Base-by-base conservation (phyloP, 92 coral and sea anemone species). In the Siderastrea siderea region DNA sequence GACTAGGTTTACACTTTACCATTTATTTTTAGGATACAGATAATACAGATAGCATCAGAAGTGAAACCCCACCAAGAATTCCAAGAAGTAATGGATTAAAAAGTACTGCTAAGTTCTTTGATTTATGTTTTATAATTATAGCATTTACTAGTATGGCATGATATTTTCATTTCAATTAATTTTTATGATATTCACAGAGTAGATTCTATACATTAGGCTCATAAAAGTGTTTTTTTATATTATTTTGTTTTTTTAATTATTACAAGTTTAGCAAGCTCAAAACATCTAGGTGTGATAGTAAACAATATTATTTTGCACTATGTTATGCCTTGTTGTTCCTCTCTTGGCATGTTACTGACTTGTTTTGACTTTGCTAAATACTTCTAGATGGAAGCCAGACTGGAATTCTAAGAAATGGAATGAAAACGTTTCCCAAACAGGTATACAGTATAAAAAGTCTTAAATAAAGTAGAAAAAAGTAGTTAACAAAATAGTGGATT, bases 401-500 rank as follows among this genome's bases (percentile, higher is more conserved):
- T 79, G 99, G 99, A 44, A 97, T 97, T 62, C 87, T 97, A 59
- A 93, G 99, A 60, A 97, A 97, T 89, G 99, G 98, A 19, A 63
- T 95, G 19, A 86, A 86, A 76, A 77, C 87, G 15, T 80, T 90
- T 54, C 89, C 93, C 14, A 97, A 87, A 75, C 87, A 95, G 96
- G 98, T 95, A 45, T 14, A 7, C 9, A 7, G 7, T 14, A 4
- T 10, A 58, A 12, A 58, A 12, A 38, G 49, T 68, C 49, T 8
- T 16, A 1, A 38, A 44, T 13, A 52, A 17, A 61, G 26, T 17
- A 13, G 13, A 3, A 3, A 3, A 59, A 59, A 7, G 64, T 59
- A 7, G 13, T 13, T 13, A 61, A 2, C 2, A 7, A 13, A 14
- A 15, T 16, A 13, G 19, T 61, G 66, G 66, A 12, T 17, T 15